Conservation (phyloP, 1,140 invertebrate genomes). For the Drosophila ogumai region DNA sequence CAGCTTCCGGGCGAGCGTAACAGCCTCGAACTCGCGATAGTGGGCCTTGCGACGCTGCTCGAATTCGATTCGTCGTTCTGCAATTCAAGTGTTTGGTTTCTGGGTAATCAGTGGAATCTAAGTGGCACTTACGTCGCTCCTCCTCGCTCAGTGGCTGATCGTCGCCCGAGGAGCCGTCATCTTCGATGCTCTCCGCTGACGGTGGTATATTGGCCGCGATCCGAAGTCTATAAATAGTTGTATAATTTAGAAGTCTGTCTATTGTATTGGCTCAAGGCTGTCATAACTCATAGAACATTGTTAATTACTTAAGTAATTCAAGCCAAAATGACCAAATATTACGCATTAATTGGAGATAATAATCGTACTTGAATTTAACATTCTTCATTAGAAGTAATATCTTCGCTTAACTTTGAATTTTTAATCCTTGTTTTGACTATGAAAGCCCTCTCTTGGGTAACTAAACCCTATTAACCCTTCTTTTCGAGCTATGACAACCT, state of each 20-base stretch:
- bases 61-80: conserved; percentile 91
- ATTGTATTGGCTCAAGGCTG: not conserved
- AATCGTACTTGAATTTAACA: conserved; percentile 11
- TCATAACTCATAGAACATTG: conserved; percentile 13
- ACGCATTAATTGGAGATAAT: conserved; percentile 1
- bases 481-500: not conserved
- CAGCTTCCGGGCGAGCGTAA: conserved; percentile 94
- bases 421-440: not conserved
- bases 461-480: not conserved
- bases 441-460: conserved; percentile 1
- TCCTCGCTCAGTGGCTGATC: conserved; percentile 88
- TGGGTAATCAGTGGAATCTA: conserved; percentile 14
- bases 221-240: conserved; percentile 79
- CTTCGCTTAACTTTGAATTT: not conserved
- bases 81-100: conserved; percentile 55
- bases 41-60: conserved; percentile 97
- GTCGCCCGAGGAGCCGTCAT: conserved; percentile 87
- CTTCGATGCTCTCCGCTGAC: conserved; percentile 86
- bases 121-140: conserved; percentile 84
- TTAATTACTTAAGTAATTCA: conserved; percentile 14
- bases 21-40: conserved; percentile 98
- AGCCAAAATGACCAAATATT: conserved; percentile 9
- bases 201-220: conserved; percentile 84
- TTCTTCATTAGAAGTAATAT: not conserved
- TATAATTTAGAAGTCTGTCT: not conserved